These are phyloP conservation scores for Elmis aenea DNA, from an alignment of 2,888 invertebrate species.

Conservation along the genomic window DNA sequence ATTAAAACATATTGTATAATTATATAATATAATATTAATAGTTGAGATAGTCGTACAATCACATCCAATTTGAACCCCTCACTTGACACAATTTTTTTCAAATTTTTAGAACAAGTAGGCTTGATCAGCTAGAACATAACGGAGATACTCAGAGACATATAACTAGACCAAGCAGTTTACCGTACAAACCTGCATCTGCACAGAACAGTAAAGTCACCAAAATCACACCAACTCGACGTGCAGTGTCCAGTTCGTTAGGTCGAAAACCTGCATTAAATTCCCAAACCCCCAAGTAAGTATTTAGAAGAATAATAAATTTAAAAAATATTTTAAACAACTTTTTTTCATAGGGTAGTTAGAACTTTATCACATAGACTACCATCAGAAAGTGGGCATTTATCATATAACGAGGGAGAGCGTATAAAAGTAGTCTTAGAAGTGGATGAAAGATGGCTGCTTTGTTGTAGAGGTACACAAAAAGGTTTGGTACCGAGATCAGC, in stretches of 20 bases:
- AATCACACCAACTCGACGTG: constrained; percentile 53
- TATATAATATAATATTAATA: no score
- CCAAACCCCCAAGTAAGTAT: constrained; percentile 47
- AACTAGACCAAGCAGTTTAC: constrained; percentile 63
- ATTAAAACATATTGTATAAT: no score
- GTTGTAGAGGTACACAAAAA: constrained; percentile 70
- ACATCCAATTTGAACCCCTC: no score
- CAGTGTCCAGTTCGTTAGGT: constrained; percentile 63
- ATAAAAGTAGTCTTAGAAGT: constrained; percentile 70
- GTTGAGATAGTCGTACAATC: no score
- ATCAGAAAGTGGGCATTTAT: constrained; percentile 72
- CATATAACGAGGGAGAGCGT: constrained; percentile 72
- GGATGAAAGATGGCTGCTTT: constrained; percentile 69
- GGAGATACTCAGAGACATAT: constrained; percentile 43
- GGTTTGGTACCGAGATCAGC: constrained; percentile 71
- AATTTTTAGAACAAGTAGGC: constrained; percentile 54
- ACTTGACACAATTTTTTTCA: no score
- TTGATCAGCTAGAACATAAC: constrained; percentile 52
- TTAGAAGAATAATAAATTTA: constrained; percentile 2
- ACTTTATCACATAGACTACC: constrained; percentile 69
- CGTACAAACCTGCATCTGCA: constrained; percentile 54
- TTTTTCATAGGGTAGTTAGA: constrained; percentile 58
- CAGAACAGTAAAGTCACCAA: constrained; percentile 38
- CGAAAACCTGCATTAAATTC: constrained; percentile 46
- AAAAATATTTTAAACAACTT: constrained; percentile 2